Conservation (phyloP, 2,113 vertebrate species). For the Cebus imitator region DNA sequence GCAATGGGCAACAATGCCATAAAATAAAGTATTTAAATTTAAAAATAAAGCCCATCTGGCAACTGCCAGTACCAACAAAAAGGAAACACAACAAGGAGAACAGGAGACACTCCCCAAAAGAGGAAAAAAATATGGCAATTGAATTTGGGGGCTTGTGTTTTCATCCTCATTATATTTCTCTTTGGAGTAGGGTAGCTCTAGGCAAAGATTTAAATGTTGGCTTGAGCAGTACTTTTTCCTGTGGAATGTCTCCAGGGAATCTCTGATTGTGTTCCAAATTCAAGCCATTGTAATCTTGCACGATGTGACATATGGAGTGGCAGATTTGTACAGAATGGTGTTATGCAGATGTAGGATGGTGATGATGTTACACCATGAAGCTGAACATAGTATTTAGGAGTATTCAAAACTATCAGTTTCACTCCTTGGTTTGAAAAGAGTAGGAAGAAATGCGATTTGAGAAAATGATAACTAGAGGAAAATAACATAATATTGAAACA, state of each 20-base stretch:
- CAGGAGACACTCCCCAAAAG: slow-evolving; percentile 48
- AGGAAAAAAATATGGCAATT: background rate
- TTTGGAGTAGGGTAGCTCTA: slow-evolving; percentile 61
- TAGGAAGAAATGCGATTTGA: slow-evolving; percentile 42
- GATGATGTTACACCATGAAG: slow-evolving; percentile 57
- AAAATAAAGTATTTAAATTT: slow-evolving; percentile 36
- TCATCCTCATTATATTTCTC: slow-evolving; percentile 63
- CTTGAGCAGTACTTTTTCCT: slow-evolving; percentile 52
- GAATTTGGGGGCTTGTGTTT: slow-evolving; percentile 34
- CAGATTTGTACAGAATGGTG: slow-evolving; percentile 59
- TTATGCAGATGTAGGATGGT: slow-evolving; percentile 71
- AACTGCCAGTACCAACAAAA: slow-evolving; percentile 59
- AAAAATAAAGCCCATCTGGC: slow-evolving; percentile 62
- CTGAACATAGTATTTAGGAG: slow-evolving; percentile 46
- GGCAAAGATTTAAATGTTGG: slow-evolving; percentile 75
- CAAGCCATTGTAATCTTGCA: slow-evolving; percentile 70
- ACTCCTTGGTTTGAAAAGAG: background rate
- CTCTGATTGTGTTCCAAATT: slow-evolving; percentile 71
- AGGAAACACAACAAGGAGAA: slow-evolving; percentile 56
- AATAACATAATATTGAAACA: slow-evolving; percentile 23
- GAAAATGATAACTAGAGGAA: slow-evolving; percentile 9
- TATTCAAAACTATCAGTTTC: slow-evolving; percentile 43
- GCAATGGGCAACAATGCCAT: background rate
- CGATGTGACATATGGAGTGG: slow-evolving; percentile 37
- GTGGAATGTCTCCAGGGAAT: slow-evolving; percentile 62